These are phyloP conservation scores for Drosophila santomea DNA, from an alignment of 1,140 invertebrate genomes.

Conservation along the genomic window DNA sequence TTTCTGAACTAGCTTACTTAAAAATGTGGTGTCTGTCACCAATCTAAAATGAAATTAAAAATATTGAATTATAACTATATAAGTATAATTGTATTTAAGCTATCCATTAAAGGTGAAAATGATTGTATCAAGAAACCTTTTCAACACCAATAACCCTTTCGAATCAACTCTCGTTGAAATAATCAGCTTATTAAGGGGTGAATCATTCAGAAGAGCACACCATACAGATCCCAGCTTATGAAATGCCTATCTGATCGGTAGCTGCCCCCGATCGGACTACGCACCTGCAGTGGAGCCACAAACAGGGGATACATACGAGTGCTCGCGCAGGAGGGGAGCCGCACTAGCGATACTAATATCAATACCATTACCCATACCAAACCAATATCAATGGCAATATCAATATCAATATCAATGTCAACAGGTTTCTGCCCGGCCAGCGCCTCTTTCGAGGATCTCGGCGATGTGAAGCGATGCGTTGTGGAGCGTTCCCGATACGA, in stretches of 20 bases:
- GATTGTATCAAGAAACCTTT: background rate
- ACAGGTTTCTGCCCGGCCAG: constrained; percentile 55
- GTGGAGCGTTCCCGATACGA: constrained; percentile 42
- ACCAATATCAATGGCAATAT: constrained; percentile 63
- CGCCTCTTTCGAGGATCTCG: constrained; percentile 33
- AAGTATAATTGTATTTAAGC: too few species aligned
- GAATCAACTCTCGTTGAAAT: constrained; percentile 3
- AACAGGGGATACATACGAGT: constrained; percentile 11
- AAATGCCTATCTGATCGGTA: constrained; percentile 11
- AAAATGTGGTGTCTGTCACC: too few species aligned
- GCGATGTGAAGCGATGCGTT: constrained; percentile 32
- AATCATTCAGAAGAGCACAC: constrained; percentile 7
- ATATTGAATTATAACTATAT: too few species aligned
- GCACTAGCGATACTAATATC: constrained; percentile 67
- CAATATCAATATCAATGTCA: constrained; percentile 78
- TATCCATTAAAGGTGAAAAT: too few species aligned
- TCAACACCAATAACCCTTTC: background rate
- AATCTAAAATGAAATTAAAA: too few species aligned
- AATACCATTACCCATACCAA: constrained; percentile 61
- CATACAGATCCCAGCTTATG: background rate
- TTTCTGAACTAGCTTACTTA: too few species aligned
- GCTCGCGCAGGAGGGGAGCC: constrained; percentile 15
- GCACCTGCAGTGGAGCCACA: constrained; percentile 21
- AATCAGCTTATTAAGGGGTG: constrained; percentile 13
- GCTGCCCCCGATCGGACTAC: constrained; percentile 22